Conservation (phyloP, 1,140 invertebrate species). For the Halictus rubicundus region DNA sequence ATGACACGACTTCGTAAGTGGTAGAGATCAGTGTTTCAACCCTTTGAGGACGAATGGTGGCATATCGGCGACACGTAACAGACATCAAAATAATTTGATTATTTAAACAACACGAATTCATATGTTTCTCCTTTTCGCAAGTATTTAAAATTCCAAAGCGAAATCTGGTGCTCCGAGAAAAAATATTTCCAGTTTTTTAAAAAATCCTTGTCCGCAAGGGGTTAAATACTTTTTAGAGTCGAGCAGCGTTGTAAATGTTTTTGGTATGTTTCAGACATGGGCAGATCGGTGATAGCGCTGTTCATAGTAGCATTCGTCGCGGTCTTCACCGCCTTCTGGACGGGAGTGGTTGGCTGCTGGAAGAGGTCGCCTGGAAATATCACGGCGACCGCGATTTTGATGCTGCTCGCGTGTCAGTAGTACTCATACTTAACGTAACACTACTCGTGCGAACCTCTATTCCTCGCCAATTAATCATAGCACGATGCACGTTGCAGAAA, state of each 20-base stretch:
- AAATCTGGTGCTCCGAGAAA: no score
- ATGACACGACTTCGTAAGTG: constrained; percentile 91
- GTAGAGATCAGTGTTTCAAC: neutral
- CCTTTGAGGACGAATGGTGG: no score
- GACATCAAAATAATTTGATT: no score
- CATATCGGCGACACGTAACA: no score
- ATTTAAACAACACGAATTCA: no score
- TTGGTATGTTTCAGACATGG: constrained; percentile 86
- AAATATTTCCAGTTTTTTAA: no score
- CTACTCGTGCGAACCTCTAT: neutral
- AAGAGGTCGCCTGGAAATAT: constrained; percentile 95
- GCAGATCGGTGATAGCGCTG: constrained; percentile 93
- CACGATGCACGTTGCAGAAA: no score
- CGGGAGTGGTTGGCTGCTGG: constrained; percentile 95
- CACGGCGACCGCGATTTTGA: constrained; percentile 94
- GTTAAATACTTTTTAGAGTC: neutral
- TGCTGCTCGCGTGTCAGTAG: constrained; percentile 92
- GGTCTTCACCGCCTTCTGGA: constrained; percentile 95
- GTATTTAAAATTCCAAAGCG: no score
- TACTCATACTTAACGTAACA: constrained; percentile 15
- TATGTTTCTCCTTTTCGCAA: no score
- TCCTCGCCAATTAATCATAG: no score
- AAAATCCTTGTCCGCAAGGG: no score
- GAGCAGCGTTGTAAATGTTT: constrained; percentile 5
- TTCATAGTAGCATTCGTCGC: constrained; percentile 95